These are phyloP conservation scores for Odontamblyopus lacepedii DNA, from an alignment of 2,797 vertebrate genomes.

Conservation along the genomic window DNA sequence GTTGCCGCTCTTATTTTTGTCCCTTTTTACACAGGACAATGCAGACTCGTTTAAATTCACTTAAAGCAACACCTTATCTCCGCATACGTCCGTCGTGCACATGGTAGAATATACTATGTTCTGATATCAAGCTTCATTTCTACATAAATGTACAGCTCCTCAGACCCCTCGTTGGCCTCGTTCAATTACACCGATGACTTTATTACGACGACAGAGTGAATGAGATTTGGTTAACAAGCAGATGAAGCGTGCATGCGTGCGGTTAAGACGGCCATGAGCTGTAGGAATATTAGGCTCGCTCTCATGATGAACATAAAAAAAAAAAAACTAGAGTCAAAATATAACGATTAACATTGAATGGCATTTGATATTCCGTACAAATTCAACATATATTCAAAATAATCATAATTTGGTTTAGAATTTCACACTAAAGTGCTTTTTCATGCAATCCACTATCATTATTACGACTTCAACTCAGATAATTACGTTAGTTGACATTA, in stretches of 20 bases:
- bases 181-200: too few species aligned
- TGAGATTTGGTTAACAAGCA: slow-evolving; percentile 43
- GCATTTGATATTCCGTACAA: not conserved
- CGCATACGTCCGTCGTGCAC: slow-evolving; percentile 28
- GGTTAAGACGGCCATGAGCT: slow-evolving; percentile 55
- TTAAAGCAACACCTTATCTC: slow-evolving; percentile 33
- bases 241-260: slow-evolving; percentile 44
- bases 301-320: not conserved
- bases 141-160: slow-evolving; percentile 25
- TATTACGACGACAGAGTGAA: slow-evolving; percentile 10
- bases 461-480: not conserved
- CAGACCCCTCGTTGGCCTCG: slow-evolving; percentile 6
- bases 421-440: slow-evolving; percentile 3
- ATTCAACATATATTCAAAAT: not conserved
- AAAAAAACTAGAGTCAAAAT: not conserved
- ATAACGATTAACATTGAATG: not conserved
- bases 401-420: not conserved
- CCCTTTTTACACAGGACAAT: slow-evolving; percentile 18
- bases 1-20: not conserved
- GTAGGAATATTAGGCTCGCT: slow-evolving; percentile 15
- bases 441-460: not conserved
- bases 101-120: not conserved
- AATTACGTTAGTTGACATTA: not conserved
- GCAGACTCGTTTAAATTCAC: not conserved
- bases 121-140: slow-evolving; percentile 31